Evolutionary conservation across 2,797 vertebrate genomes (phyloP), one percentile per base, ranked within the genome.

Genomic region (Lateolabrax maculatus): DNA sequence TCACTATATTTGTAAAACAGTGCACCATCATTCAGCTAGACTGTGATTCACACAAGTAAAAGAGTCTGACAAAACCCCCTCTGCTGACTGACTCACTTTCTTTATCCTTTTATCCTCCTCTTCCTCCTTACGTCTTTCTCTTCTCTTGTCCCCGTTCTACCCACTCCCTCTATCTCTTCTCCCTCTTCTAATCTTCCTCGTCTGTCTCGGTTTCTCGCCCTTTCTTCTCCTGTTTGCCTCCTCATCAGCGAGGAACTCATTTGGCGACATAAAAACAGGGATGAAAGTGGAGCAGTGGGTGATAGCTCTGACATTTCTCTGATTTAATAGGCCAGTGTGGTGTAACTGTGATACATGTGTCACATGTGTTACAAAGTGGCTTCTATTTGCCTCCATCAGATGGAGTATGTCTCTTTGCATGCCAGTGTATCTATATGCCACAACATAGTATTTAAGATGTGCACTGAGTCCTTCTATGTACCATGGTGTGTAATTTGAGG

Each of bases 1-100:
- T 82, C 76, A 67, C 46, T 63, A 10, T 85, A 63, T 80, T 81
- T 76, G 52, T 77, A 58, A 77, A 77, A 48, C 65, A 44, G 53
- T 27, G 46, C 39, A 66, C 82, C 83, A 74, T 51, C 64, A 53
- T 37, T 76, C 64, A 71, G 55, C 23, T 2, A 1, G 48, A 69
- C 55, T 43, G 18, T 48, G 71, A 78, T 62, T 69, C 62, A 75
- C 44, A 18, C 36, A 6, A 27, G 15, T 27, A n/a, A n/a, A 65
- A 37, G 37, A 64, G 41, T 39, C 9, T 55, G 67, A 36, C 67
- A 71, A 69, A 34, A 48, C 37, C 43, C 12, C 27, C 25, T 56
- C 36, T 65, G 23, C 58, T 29, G 21, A 51, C 29, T 29, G 61
- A 69, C 67, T 80, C 48, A 23, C 55, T 41, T 27, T 36, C 41